These are phyloP conservation scores for Chaetodon auriga DNA, from an alignment of 2,113 vertebrate species.

Conservation along the genomic window DNA sequence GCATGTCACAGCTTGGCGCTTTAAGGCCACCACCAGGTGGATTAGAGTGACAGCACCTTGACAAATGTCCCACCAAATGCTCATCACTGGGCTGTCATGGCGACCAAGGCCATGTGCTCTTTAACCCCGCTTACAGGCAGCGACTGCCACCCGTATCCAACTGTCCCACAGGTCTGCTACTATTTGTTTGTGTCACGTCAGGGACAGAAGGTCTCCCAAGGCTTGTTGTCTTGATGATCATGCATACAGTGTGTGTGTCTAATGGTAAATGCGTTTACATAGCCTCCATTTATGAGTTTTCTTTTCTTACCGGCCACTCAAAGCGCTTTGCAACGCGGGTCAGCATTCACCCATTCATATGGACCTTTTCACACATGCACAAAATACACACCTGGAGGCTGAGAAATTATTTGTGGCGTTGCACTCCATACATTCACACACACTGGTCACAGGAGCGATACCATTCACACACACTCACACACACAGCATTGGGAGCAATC, in stretches of 20 bases:
- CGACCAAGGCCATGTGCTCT: conserved; percentile 44
- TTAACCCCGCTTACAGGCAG: conserved; percentile 53
- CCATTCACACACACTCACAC: no score
- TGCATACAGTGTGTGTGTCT: neutral
- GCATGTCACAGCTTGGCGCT: neutral
- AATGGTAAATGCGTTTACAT: no score
- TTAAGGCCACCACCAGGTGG: neutral
- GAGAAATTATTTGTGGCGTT: no score
- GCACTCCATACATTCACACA: no score
- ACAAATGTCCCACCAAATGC: conserved; percentile 55
- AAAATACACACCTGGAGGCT: no score
- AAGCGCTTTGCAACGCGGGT: no score
- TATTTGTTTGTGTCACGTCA: conserved; percentile 69
- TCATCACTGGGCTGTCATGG: conserved; percentile 55
- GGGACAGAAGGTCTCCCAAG: conserved; percentile 54
- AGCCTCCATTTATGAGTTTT: no score
- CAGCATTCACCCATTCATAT: no score
- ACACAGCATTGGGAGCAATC: no score
- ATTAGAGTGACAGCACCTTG: conserved; percentile 42
- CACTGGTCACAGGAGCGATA: no score
- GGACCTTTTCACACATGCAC: no score
- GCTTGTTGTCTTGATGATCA: conserved; percentile 26
- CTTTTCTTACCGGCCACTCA: no score
- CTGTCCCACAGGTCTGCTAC: conserved; percentile 47
- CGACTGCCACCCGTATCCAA: conserved; percentile 59